Conservation (phyloP, 2,113 vertebrate species). For the Tachycineta bicolor region DNA sequence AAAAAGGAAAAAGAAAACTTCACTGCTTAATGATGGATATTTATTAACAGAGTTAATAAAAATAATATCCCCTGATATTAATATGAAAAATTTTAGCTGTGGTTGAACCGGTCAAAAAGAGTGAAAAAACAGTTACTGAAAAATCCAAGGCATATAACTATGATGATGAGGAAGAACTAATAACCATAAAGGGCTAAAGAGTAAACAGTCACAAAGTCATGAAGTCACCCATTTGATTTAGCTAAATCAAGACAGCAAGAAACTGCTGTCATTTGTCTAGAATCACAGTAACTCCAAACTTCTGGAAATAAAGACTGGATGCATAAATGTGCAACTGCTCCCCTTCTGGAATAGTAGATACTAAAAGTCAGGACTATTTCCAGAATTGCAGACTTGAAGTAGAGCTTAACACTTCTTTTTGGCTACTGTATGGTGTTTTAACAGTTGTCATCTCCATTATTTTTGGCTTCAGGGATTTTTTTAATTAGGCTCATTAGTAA, state of each 20-base stretch:
- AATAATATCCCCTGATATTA: background rate
- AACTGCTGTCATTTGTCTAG: background rate
- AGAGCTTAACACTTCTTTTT: background rate
- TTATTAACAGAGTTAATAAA: background rate
- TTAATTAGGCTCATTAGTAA: constrained; percentile 15
- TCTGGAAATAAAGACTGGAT: background rate
- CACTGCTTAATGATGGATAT: background rate
- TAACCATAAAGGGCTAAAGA: background rate
- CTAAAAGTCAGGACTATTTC: background rate
- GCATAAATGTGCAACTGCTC: background rate
- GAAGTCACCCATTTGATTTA: background rate
- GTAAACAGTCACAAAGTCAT: background rate
- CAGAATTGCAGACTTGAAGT: background rate
- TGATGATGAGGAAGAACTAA: background rate
- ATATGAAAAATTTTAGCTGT: background rate
- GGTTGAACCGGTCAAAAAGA: background rate
- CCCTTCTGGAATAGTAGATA: background rate
- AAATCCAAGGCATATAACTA: background rate
- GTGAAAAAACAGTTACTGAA: rapidly evolving
- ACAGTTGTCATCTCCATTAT: background rate
- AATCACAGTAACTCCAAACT: background rate
- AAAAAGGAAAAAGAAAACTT: background rate
- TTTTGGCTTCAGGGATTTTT: background rate
- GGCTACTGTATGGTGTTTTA: background rate
- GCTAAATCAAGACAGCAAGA: background rate